Percentiles rank a stretch among this genome's conserved stretches.
phyloP scores from a whole-genome alignment of 2,113 vertebrate genomes.

The Eira barbara region DNA sequence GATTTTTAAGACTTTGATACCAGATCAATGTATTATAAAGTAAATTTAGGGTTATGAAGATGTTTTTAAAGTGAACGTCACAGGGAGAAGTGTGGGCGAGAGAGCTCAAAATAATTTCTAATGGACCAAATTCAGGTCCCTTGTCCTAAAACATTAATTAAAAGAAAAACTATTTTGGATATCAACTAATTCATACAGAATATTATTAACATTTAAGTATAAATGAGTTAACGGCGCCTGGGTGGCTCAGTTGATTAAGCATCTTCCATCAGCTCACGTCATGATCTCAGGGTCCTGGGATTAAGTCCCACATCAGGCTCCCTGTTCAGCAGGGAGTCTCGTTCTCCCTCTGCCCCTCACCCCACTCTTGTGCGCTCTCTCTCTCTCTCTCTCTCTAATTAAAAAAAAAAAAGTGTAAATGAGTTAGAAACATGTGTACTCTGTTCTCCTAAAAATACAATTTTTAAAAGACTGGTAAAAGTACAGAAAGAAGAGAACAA shows the following conservation, averaged over 20 bases:
- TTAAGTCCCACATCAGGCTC: no score
- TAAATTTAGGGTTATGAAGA: conserved; percentile 5
- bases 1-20: conserved; percentile 31
- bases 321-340: no score
- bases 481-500: neutral
- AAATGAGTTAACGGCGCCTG: neutral
- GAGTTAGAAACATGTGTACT: neutral
- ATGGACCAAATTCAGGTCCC: neutral
- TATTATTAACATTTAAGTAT: neutral
- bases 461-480: neutral
- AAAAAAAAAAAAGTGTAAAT: no score
- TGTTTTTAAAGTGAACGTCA: neutral
- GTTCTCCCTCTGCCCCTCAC: no score
- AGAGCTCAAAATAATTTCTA: conserved; percentile 20
- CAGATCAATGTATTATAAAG: neutral
- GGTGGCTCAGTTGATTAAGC: no score
- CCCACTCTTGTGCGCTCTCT: no score
- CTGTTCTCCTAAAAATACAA: neutral
- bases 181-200: neutral
- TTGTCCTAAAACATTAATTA: neutral
- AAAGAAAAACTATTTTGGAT: neutral
- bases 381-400: no score
- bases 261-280: no score
- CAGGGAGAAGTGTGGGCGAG: neutral
- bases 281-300: no score